Conservation (phyloP, 2,113 vertebrate genomes). For the Pseudopodoces humilis region DNA sequence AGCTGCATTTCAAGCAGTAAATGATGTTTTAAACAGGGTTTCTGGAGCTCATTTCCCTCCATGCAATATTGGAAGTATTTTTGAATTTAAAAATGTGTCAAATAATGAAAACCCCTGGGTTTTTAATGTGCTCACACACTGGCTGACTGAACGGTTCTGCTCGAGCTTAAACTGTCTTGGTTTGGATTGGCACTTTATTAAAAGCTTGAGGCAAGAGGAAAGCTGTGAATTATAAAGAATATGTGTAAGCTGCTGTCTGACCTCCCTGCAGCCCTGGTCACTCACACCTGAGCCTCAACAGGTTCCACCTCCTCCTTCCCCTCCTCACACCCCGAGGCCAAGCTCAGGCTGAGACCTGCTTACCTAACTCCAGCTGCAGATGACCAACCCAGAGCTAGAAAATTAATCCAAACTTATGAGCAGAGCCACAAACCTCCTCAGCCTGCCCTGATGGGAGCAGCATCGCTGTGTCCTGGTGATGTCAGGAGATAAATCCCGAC, state of each 20-base stretch:
- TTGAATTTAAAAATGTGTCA: background rate
- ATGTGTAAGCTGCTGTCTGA: accelerated
- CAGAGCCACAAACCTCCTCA: background rate
- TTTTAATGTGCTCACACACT: background rate
- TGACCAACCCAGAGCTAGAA: accelerated
- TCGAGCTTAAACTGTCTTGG: background rate
- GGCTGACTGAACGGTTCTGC: background rate
- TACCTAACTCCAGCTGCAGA: background rate
- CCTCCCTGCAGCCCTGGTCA: background rate
- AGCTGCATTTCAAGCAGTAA: background rate
- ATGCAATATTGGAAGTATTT: background rate
- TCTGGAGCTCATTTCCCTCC: background rate
- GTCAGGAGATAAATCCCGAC: background rate
- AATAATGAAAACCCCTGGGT: background rate
- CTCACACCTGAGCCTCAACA: background rate
- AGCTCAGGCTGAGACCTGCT: accelerated
- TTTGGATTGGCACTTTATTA: background rate
- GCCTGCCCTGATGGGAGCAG: background rate
- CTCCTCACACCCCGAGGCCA: background rate
- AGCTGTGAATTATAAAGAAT: background rate
- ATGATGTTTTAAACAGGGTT: background rate
- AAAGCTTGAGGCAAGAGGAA: background rate
- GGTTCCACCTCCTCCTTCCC: background rate
- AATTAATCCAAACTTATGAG: background rate
- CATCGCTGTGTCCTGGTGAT: accelerated